A percentile compares a stretch with the other conserved stretches of the same genome.
These are phyloP conservation scores for Pelodytes ibericus DNA, from an alignment of 2,797 vertebrate genomes.

Conservation along the genomic window DNA sequence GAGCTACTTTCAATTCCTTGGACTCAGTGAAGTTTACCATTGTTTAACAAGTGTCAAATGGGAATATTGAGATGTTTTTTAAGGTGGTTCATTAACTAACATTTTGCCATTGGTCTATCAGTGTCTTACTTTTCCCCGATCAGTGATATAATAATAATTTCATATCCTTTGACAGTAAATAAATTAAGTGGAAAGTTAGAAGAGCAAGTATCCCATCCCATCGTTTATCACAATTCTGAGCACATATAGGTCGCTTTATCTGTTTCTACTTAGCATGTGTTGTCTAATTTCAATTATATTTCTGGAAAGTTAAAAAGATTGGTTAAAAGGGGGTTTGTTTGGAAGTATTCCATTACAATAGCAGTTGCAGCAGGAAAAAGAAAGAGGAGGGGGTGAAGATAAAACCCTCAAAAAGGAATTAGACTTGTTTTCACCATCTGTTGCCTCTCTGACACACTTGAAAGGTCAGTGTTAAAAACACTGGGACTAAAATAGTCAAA, in stretches of 20 bases:
- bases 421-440: conserved; percentile 18
- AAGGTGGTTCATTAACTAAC: too few species aligned
- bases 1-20: too few species aligned
- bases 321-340: neutral
- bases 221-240: neutral
- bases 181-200: too few species aligned
- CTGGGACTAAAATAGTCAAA: conserved; percentile 4
- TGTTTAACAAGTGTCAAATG: too few species aligned
- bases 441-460: conserved; percentile 14
- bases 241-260: too few species aligned
- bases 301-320: neutral
- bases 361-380: conserved; percentile 8
- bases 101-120: too few species aligned
- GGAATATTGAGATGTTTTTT: too few species aligned
- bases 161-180: neutral
- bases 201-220: too few species aligned
- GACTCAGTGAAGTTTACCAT: too few species aligned
- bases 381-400: neutral
- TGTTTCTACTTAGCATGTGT: neutral
- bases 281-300: neutral
- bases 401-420: neutral
- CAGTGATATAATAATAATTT: too few species aligned
- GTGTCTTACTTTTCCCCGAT: too few species aligned
- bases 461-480: conserved; percentile 15
- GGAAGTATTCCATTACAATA: conserved; percentile 16